A percentile compares a stretch with the other conserved stretches of the same genome.
These are phyloP conservation scores for Muscina levida DNA, from an alignment of 2,888 invertebrate genomes.

Conservation along the genomic window DNA sequence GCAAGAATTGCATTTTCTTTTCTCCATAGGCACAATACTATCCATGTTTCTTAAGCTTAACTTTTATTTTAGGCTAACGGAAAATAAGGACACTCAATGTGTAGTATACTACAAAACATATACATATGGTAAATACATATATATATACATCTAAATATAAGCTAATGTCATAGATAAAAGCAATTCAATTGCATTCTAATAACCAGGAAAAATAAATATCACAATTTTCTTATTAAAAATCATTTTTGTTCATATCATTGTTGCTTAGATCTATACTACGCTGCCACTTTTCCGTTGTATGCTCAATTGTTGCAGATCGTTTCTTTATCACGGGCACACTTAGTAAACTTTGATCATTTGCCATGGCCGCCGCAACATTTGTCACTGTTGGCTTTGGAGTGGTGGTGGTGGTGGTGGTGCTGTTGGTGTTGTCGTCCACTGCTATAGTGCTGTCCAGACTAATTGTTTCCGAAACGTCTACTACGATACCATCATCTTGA, in stretches of 20 bases:
- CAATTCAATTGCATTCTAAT: conserved; percentile 63
- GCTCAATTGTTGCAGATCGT: too few relatives aligned
- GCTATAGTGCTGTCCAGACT: conserved; percentile 37
- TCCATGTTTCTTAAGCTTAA: too few relatives aligned
- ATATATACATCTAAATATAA: conserved; percentile 1
- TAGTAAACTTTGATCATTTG: too few relatives aligned
- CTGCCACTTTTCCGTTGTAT: too few relatives aligned
- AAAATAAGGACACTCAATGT: not conserved
- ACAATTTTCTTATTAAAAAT: conserved; percentile 64
- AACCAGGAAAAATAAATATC: conserved; percentile 68
- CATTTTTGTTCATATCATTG: conserved; percentile 33
- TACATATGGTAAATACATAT: not conserved
- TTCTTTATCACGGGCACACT: conserved; percentile 37
- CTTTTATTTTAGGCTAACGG: too few relatives aligned
- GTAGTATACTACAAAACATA: not conserved
- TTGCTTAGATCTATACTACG: not conserved
- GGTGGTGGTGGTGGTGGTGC: not conserved
- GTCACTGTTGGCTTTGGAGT: conserved; percentile 22
- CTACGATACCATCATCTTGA: conserved; percentile 67
- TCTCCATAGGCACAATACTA: too few relatives aligned
- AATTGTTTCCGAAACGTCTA: conserved; percentile 57
- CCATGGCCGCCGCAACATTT: conserved; percentile 2
- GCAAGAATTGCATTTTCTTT: conserved; percentile 25
- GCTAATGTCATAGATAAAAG: conserved; percentile 48
- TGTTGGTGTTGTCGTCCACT: not conserved